Evolutionary conservation across 92 coral and sea anemone genomes (phyloP), one percentile per base, ranked within the genome.

Genomic region (Anthopleura xanthogrammica): DNA sequence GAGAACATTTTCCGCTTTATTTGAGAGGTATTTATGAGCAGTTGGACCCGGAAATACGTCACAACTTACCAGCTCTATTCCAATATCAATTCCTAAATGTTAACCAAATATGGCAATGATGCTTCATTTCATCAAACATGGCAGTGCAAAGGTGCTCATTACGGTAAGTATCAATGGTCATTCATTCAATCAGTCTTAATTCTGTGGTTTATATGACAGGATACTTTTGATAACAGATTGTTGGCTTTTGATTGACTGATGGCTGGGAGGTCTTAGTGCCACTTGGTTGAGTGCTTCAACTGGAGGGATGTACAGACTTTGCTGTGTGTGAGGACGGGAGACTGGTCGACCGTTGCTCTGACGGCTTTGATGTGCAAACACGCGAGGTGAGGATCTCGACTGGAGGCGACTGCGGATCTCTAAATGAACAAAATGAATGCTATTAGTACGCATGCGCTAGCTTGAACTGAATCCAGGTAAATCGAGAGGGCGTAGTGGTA

Each of bases 181-280:
- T 54, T 54, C 58, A 14, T 54, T 54, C 14, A 11, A 3, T 11
- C 58, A 22, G 19, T 16, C 60, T 77, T 80, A 81, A 85, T 87
- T 85, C 76, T 87, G 87, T 72, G 99, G 99, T 80, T 96, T 96
- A 79, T 94, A 96, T 16, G 93, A 90, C 82, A 96, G 81, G 72
- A 96, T 96, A 58, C 99, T 96, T 75, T 91, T 92, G 41, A 96
- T 87, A 46, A 93, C 99, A 5, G 94, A 90, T 87, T 96, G 99
- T 75, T 96, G 99, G 83, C 96, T 92, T 86, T 96, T 96, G 98
- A 96, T 96, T 85, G 99, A 96, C 92, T 96, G 99, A 91, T 94
- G 99, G 84, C 98, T 96, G 83, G 99, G 99, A n/a, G 99, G 99
- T 81, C 99, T 88, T 55, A 82, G 91, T 4, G 99, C 99, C 6